Conservation (phyloP, 2,797 vertebrate genomes). For the Pipistrellus kuhlii region DNA sequence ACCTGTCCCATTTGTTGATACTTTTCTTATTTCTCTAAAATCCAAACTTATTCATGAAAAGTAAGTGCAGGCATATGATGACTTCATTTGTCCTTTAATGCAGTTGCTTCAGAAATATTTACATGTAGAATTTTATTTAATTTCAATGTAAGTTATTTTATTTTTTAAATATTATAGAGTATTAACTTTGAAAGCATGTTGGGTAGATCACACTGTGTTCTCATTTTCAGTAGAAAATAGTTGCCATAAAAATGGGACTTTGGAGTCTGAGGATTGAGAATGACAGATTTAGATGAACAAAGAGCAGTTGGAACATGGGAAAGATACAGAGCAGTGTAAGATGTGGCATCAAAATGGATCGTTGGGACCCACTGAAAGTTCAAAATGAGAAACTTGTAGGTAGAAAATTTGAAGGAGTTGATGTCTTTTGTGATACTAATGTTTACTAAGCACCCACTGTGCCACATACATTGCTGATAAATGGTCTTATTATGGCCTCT, state of each 20-base stretch:
- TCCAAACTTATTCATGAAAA: not conserved
- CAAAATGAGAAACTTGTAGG: not conserved
- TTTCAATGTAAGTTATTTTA: not conserved
- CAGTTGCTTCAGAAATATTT: not conserved
- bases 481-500: not conserved
- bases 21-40: slow-evolving; percentile 36
- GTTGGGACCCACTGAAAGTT: not conserved
- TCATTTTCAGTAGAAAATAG: slow-evolving; percentile 15
- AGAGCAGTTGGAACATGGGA: not conserved
- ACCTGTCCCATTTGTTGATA: not conserved
- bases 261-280: not conserved
- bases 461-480: not conserved
- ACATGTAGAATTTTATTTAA: not conserved
- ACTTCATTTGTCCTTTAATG: not conserved
- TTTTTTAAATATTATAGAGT: not conserved
- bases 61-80: not conserved
- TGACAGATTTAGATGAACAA: not conserved
- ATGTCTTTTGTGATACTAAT: not conserved
- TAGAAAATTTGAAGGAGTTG: not conserved
- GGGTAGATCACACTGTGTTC: not conserved
- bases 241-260: not conserved
- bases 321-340: not conserved
- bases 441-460: not conserved
- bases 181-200: not conserved
- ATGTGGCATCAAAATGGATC: not conserved